Evolutionary conservation across 2,113 vertebrate genomes (phyloP).

Genomic region (Psilopogon haemacephalus): DNA sequence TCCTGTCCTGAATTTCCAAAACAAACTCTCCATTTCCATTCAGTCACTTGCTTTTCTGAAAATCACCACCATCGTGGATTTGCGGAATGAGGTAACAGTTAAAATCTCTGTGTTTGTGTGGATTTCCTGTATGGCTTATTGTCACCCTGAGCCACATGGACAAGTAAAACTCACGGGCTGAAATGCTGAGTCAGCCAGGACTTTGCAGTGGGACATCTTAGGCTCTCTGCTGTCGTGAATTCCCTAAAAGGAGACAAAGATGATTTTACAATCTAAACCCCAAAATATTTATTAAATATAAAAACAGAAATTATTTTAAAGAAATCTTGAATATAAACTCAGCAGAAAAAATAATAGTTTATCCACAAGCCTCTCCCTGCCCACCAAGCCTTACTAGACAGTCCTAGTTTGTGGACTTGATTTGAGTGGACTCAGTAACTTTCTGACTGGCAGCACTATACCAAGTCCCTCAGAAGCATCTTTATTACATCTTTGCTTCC

Average conservation of each 20-base stretch:
- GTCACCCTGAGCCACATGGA: background rate
- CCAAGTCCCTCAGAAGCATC: background rate
- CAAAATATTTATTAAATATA: background rate
- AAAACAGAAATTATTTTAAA: background rate
- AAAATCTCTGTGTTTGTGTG: background rate
- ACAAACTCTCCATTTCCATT: slow-evolving; percentile 24
- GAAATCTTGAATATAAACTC: background rate
- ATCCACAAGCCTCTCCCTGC: background rate
- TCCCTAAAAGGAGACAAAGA: background rate
- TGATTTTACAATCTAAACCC: background rate
- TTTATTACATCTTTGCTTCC: background rate
- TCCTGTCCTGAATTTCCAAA: background rate
- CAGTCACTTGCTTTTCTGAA: background rate
- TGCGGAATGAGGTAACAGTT: background rate
- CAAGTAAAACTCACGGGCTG: background rate
- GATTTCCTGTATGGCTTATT: background rate
- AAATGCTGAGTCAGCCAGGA: background rate
- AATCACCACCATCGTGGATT: background rate
- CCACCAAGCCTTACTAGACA: background rate
- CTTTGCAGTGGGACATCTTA: background rate
- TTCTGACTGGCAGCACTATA: background rate
- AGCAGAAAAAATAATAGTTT: background rate
- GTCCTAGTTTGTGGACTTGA: background rate
- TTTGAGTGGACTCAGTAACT: background rate
- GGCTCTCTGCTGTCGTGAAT: background rate